Conservation (phyloP, 2,888 invertebrate genomes). For the Caenorhabditis macrosperma region DNA sequence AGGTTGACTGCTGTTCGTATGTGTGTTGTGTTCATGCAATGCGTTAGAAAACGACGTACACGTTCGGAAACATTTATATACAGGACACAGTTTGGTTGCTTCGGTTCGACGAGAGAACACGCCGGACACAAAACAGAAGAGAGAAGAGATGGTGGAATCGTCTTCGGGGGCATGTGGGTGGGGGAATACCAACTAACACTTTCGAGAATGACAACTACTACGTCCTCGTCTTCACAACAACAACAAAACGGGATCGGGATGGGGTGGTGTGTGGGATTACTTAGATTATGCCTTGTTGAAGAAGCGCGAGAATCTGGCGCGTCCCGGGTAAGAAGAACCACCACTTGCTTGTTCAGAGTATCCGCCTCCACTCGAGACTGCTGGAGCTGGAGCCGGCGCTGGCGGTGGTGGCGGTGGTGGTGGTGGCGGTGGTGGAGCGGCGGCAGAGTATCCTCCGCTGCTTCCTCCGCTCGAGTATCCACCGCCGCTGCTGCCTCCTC, state of each 20-base stretch:
- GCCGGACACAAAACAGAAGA: neutral
- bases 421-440: conserved; percentile 54
- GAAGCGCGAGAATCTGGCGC: conserved; percentile 61
- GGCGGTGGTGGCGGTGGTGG: conserved; percentile 62
- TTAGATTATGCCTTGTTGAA: conserved; percentile 54
- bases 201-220: conserved; percentile 4
- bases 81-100: conserved; percentile 44
- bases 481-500: conserved; percentile 40
- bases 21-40: conserved; percentile 30
- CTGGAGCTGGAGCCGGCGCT: conserved; percentile 52
- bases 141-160: conserved; percentile 9
- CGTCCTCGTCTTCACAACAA: conserved; percentile 21
- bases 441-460: conserved; percentile 35
- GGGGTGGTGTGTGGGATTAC: neutral
- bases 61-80: conserved; percentile 62
- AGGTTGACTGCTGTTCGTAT: neutral
- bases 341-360: conserved; percentile 63
- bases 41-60: conserved; percentile 51
- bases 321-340: conserved; percentile 56
- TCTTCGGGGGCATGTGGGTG: neutral
- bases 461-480: conserved; percentile 33
- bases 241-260: conserved; percentile 20
- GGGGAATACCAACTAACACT: conserved; percentile 18
- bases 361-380: conserved; percentile 43
- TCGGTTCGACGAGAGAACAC: conserved; percentile 1